Conservation (phyloP, 2,888 invertebrate genomes). For the Ormyrus rosae region DNA sequence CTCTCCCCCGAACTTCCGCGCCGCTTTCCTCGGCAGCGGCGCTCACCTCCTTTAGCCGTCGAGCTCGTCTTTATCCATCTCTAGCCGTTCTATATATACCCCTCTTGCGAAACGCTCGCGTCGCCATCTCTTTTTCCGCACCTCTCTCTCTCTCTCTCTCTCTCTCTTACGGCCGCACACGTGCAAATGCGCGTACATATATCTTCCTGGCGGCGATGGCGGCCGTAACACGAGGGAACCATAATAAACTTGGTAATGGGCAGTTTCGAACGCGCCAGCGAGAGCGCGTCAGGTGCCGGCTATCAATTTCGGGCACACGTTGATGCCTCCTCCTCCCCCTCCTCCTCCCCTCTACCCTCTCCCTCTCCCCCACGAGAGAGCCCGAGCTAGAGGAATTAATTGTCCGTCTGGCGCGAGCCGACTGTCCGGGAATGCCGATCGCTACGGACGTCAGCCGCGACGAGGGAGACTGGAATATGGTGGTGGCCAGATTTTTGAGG, state of each 20-base stretch:
- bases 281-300: constrained; percentile 65
- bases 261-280: constrained; percentile 58
- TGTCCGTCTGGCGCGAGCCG: constrained; percentile 60
- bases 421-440: constrained; percentile 57
- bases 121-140: background rate
- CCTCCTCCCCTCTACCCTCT: too few relatives aligned
- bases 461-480: too few relatives aligned
- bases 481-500: too few relatives aligned
- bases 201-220: constrained; percentile 44
- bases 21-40: background rate
- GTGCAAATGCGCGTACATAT: constrained; percentile 57
- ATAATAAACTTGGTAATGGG: constrained; percentile 67
- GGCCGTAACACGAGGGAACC: constrained; percentile 61
- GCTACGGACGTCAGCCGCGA: background rate
- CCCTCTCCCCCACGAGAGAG: constrained; percentile 5
- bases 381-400: constrained; percentile 61
- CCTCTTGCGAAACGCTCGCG: background rate
- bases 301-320: constrained; percentile 64
- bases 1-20: background rate
- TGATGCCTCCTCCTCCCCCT: constrained; percentile 59
- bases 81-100: background rate
- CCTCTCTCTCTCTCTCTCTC: background rate
- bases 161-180: constrained; percentile 18
- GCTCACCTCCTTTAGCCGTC: background rate
- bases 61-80: background rate